Evolutionary conservation across 2,888 invertebrate genomes (phyloP).

Genomic region (Sturmia bella): DNA sequence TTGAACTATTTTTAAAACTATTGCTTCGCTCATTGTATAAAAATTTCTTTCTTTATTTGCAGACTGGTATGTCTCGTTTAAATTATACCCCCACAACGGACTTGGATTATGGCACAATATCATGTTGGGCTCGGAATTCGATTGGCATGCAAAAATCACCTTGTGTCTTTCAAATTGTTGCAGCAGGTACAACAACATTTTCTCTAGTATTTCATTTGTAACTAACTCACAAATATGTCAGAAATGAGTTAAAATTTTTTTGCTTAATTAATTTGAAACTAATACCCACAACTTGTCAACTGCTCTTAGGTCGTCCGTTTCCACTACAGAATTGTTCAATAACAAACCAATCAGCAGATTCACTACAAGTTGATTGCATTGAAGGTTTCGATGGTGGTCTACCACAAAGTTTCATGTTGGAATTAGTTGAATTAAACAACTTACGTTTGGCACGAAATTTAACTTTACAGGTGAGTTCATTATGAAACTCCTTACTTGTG

Average conservation of each 20-base stretch:
- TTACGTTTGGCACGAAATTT: slow-evolving; percentile 82
- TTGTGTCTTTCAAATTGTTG: slow-evolving; percentile 92
- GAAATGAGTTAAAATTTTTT: background rate
- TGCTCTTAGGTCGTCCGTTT: slow-evolving; percentile 89
- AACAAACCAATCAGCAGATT: slow-evolving; percentile 92
- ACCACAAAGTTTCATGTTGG: slow-evolving; percentile 92
- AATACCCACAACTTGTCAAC: slow-evolving; percentile 39
- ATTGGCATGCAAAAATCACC: slow-evolving; percentile 92
- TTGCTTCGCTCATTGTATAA: background rate
- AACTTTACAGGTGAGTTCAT: slow-evolving; percentile 79
- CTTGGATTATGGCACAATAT: slow-evolving; percentile 93
- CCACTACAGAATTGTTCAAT: slow-evolving; percentile 94
- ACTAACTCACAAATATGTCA: background rate
- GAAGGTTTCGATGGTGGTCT: slow-evolving; percentile 94
- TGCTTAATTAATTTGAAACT: slow-evolving; percentile 54
- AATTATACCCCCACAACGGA: slow-evolving; percentile 94
- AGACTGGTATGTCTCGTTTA: slow-evolving; percentile 83
- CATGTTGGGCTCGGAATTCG: slow-evolving; percentile 92
- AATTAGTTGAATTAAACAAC: slow-evolving; percentile 88
- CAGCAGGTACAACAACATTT: slow-evolving; percentile 85
- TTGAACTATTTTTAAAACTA: no score
- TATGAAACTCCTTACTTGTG: background rate
- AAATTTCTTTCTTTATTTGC: slow-evolving; percentile 56
- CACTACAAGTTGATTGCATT: slow-evolving; percentile 91
- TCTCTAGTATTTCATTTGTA: background rate